Evolutionary conservation across 2,113 vertebrate genomes (phyloP).

Genomic region (Menidia beryllina): DNA sequence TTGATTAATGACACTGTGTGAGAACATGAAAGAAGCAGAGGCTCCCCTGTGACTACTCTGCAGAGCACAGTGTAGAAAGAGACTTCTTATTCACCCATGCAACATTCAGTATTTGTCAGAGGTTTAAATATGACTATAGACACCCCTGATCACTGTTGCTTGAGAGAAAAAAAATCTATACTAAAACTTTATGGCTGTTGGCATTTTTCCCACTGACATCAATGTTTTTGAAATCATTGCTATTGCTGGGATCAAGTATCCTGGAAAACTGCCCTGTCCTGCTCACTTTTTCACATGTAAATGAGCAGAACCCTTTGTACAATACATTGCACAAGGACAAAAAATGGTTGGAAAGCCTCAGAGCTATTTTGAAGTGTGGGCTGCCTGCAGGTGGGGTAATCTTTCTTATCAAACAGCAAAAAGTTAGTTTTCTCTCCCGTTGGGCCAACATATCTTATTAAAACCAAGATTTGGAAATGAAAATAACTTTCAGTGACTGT

Average conservation of each 20-base stretch:
- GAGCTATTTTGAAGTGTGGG: slow-evolving; percentile 37
- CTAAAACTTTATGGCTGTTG: too few relatives aligned
- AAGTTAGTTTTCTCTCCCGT: slow-evolving; percentile 20
- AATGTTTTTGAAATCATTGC: not conserved
- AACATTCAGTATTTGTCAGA: slow-evolving; percentile 39
- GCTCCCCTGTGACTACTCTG: slow-evolving; percentile 39
- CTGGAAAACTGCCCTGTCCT: not conserved
- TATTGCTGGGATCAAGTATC: not conserved
- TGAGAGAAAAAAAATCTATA: too few relatives aligned
- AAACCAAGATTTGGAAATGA: slow-evolving; percentile 12
- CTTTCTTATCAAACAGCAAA: slow-evolving; percentile 47
- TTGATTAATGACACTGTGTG: slow-evolving; percentile 53
- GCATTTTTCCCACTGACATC: not conserved
- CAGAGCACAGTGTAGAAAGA: slow-evolving; percentile 14
- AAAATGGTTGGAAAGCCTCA: slow-evolving; percentile 32
- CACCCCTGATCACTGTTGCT: slow-evolving; percentile 13
- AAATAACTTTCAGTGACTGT: not conserved
- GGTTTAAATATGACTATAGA: slow-evolving; percentile 30
- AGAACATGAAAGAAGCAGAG: slow-evolving; percentile 33
- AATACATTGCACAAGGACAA: not conserved
- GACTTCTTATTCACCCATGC: slow-evolving; percentile 10
- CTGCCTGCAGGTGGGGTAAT: slow-evolving; percentile 36
- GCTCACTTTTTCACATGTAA: too few relatives aligned
- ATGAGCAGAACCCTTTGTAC: slow-evolving; percentile 5
- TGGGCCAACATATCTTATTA: slow-evolving; percentile 20